Base-by-base conservation (phyloP, 1,140 invertebrate genomes). In the Bombus pyrosoma region DNA sequence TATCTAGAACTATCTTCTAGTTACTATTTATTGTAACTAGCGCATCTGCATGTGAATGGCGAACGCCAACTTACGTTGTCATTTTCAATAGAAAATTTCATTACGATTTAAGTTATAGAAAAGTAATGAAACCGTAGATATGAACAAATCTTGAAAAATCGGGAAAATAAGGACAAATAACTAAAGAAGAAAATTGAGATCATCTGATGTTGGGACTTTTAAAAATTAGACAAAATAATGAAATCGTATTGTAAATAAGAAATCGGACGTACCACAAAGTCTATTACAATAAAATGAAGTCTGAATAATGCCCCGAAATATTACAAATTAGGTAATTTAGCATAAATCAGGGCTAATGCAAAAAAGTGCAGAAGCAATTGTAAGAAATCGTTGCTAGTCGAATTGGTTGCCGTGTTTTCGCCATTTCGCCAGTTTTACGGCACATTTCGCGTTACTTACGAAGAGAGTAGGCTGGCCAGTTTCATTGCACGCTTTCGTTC, bases 371-470 rank as follows among this genome's bases (percentile, higher is more conserved):
- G 47, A 62, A 68, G 78, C 32, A 28, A n/a, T 22, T 10, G 22
- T 1, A 69, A 69, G 22, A 34, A 85, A 80, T 74, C 72, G 37
- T 2, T 69, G 77, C 85, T 87, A 57, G 68, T 71, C 53, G 85
- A 81, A 18, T 71, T 18, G 59, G 12, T 32, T 15, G 64, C 39
- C 79, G 80, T 89, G 87, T 91, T 90, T 89, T 77, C 73, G 74
- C 81, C 71, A 73, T 91, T 93, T 91, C 90, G 87, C 79, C 90
- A 83, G 87, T 92, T 92, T 92, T 91, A 92, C 87, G 87, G 85
- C 88, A 68, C 85, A 86, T 86, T 91, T 90, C 39, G 66, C 64
- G 81, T 89, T 87, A 86, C 87, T 89, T 91, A 85, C 81, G 87
- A 87, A 87, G 81, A 87, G 85, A 86, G 66, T 76, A 25, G 78